These are phyloP conservation scores for Fragum sueziense DNA, from an alignment of 2,888 invertebrate species.

Conservation along the genomic window DNA sequence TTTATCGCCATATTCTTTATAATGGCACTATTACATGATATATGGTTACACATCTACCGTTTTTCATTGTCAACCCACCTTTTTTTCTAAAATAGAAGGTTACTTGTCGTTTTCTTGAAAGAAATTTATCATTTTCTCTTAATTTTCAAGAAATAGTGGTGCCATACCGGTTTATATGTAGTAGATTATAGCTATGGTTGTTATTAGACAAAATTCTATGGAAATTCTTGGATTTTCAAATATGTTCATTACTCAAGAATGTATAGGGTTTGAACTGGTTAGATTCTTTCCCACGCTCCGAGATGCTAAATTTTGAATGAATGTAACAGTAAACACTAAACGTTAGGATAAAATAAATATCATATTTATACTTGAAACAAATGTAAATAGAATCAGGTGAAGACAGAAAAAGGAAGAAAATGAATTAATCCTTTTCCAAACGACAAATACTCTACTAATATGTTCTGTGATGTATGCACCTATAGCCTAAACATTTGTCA, in stretches of 20 bases:
- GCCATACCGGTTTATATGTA: background rate
- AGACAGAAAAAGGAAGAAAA: too few species aligned
- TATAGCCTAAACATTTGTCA: too few species aligned
- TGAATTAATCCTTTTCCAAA: too few species aligned
- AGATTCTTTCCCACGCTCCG: conserved; percentile 7
- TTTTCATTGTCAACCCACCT: background rate
- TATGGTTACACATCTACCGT: conserved; percentile 6
- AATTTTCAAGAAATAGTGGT: background rate
- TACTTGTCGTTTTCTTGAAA: background rate
- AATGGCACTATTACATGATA: conserved; percentile 13
- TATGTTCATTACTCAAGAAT: background rate
- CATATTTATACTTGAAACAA: too few species aligned
- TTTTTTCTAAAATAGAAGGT: background rate
- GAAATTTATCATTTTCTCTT: too few species aligned
- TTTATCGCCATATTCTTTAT: conserved; percentile 11
- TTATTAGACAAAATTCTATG: background rate
- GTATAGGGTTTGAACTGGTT: background rate
- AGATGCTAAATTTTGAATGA: background rate
- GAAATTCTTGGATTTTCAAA: background rate
- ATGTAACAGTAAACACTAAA: conserved; percentile 5
- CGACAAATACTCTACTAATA: too few species aligned
- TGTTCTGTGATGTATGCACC: too few species aligned
- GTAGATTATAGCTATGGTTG: background rate
- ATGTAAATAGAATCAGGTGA: too few species aligned
- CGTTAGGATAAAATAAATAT: too few species aligned